Conservation (phyloP, 1,140 invertebrate species). For the Penaeus chinensis region DNA sequence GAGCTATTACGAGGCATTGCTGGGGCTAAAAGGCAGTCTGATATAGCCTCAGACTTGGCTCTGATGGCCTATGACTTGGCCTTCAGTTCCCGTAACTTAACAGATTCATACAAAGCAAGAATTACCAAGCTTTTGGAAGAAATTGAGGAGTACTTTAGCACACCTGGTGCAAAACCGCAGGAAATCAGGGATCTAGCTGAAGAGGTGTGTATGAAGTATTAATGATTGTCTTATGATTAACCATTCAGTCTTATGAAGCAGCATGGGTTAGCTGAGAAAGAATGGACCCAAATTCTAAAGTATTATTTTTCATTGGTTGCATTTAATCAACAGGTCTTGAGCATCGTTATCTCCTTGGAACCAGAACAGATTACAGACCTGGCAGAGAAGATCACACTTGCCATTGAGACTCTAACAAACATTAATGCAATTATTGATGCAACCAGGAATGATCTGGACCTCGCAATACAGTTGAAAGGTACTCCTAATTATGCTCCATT, state of each 20-base stretch:
- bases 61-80: slow-evolving; percentile 74
- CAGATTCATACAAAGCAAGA: slow-evolving; percentile 71
- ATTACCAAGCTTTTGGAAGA: slow-evolving; percentile 75
- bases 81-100: slow-evolving; percentile 72
- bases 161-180: slow-evolving; percentile 81
- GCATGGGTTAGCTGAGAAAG: not conserved
- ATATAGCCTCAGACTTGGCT: slow-evolving; percentile 73
- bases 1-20: slow-evolving; percentile 75
- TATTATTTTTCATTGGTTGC: not conserved
- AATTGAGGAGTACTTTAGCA: slow-evolving; percentile 81
- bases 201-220: slow-evolving; percentile 78
- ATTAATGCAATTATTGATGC: slow-evolving; percentile 90
- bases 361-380: slow-evolving; percentile 88
- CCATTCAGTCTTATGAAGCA: slow-evolving; percentile 20
- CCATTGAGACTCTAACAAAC: slow-evolving; percentile 86
- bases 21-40: slow-evolving; percentile 72
- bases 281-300: not conserved
- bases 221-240: slow-evolving; percentile 17
- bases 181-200: slow-evolving; percentile 84
- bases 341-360: slow-evolving; percentile 77
- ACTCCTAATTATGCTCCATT: slow-evolving; percentile 83
- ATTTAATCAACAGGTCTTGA: slow-evolving; percentile 70
- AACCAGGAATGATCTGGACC: slow-evolving; percentile 81
- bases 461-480: slow-evolving; percentile 80
- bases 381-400: slow-evolving; percentile 85